Evolutionary conservation across 2,113 vertebrate genomes (phyloP).

Genomic region (Egretta garzetta): DNA sequence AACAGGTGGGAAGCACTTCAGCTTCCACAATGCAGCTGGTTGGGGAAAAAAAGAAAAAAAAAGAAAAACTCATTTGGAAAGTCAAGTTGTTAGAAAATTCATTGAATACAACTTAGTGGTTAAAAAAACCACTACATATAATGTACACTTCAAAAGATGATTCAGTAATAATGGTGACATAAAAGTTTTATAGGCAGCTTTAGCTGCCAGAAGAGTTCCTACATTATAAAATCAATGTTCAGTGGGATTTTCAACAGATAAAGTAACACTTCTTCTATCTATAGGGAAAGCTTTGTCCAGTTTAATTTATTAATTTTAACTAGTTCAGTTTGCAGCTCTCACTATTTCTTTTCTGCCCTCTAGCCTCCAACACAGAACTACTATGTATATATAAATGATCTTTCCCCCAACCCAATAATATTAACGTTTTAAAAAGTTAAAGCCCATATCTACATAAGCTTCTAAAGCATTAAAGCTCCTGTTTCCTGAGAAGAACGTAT

Average conservation of each 20-base stretch:
- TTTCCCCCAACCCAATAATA: background rate
- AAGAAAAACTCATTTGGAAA: background rate
- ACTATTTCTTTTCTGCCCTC: background rate
- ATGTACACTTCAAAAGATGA: slow-evolving; percentile 14
- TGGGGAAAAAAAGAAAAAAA: background rate
- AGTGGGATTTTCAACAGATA: background rate
- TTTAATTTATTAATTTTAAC: background rate
- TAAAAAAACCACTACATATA: slow-evolving; percentile 36
- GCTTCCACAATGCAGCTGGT: background rate
- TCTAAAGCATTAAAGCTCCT: background rate
- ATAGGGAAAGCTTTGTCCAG: background rate
- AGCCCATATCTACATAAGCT: background rate
- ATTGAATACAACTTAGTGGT: background rate
- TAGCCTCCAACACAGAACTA: background rate
- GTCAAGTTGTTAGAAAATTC: background rate
- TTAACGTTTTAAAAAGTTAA: background rate
- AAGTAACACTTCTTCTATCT: background rate
- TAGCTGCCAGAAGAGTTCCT: slow-evolving; percentile 40
- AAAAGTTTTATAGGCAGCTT: slow-evolving; percentile 61
- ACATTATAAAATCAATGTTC: slow-evolving; percentile 55
- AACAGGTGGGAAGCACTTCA: background rate
- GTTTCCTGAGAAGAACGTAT: background rate
- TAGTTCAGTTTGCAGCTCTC: background rate
- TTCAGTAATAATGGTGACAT: slow-evolving; percentile 34
- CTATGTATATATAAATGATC: background rate